Evolutionary conservation across 2,113 vertebrate species (phyloP).

Genomic region (Chaetops frenatus): DNA sequence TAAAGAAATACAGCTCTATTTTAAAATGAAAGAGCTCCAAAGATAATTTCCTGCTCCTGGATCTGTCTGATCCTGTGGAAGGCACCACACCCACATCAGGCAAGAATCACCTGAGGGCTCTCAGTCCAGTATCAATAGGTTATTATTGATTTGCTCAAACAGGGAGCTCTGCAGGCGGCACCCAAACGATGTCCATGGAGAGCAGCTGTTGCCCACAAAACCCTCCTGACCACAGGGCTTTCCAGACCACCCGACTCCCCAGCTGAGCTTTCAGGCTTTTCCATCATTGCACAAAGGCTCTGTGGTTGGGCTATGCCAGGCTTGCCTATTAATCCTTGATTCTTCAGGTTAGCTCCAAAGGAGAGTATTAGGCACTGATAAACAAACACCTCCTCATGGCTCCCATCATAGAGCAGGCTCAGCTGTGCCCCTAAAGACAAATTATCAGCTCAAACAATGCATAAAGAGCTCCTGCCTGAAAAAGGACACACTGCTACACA

Average conservation of each 20-base stretch:
- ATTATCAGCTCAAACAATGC: not conserved
- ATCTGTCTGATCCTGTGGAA: not conserved
- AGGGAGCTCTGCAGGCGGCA: not conserved
- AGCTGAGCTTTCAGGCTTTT: not conserved
- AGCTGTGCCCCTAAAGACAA: not conserved
- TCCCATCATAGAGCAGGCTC: not conserved
- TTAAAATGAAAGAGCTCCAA: not conserved
- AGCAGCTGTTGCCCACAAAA: not conserved
- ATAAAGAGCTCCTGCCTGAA: not conserved
- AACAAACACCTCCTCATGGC: not conserved
- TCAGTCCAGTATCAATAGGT: no score
- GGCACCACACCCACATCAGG: not conserved
- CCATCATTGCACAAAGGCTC: not conserved
- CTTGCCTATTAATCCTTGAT: not conserved
- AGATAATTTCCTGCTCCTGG: not conserved
- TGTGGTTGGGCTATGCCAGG: not conserved
- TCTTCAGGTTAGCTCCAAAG: not conserved
- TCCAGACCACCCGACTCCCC: not conserved
- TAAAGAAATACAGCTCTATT: not conserved
- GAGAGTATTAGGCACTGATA: not conserved
- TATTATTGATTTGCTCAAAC: not conserved
- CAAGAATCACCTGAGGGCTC: not conserved
- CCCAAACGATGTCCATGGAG: fast-evolving
- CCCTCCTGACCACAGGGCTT: not conserved
- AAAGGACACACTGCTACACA: not conserved